Evolutionary conservation across 2,888 invertebrate genomes (phyloP).

Genomic region (Liopterus haemorrhoidalis): DNA sequence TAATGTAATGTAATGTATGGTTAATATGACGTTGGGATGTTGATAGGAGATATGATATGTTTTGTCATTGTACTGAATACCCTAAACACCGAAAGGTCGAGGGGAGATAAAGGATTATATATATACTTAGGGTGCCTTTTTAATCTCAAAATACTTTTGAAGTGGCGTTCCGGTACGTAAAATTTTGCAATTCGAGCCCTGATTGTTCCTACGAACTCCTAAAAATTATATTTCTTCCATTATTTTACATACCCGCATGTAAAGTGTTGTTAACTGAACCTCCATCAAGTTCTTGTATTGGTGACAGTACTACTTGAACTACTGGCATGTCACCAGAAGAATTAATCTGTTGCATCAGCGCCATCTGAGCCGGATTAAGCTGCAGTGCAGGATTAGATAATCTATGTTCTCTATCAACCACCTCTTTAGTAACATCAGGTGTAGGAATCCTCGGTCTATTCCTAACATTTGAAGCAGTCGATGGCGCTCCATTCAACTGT

Average conservation of each 20-base stretch:
- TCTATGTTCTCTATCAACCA: slow-evolving; percentile 64
- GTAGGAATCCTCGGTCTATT: slow-evolving; percentile 84
- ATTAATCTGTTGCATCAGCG: slow-evolving; percentile 60
- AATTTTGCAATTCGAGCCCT: no score
- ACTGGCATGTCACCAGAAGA: slow-evolving; percentile 60
- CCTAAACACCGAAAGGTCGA: no score
- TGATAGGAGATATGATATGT: no score
- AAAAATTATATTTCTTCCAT: no score
- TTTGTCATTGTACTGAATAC: no score
- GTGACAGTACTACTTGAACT: slow-evolving; percentile 71
- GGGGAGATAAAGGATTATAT: no score
- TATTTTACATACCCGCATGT: slow-evolving; percentile 48
- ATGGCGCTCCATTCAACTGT: slow-evolving; percentile 58
- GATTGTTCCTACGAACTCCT: no score
- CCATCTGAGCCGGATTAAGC: slow-evolving; percentile 52
- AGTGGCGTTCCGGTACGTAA: no score
- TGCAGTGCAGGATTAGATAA: slow-evolving; percentile 43
- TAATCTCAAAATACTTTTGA: no score
- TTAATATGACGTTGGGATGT: no score
- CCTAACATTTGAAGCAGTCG: slow-evolving; percentile 59
- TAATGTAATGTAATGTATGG: no score
- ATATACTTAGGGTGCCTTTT: no score
- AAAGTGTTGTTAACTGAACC: slow-evolving; percentile 65
- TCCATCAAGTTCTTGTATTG: slow-evolving; percentile 78
- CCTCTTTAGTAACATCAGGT: slow-evolving; percentile 79